Percentiles rank a stretch among this genome's conserved stretches.
These are phyloP conservation scores for Drosophila monieri DNA, from an alignment of 2,888 invertebrate genomes.

Conservation along the genomic window DNA sequence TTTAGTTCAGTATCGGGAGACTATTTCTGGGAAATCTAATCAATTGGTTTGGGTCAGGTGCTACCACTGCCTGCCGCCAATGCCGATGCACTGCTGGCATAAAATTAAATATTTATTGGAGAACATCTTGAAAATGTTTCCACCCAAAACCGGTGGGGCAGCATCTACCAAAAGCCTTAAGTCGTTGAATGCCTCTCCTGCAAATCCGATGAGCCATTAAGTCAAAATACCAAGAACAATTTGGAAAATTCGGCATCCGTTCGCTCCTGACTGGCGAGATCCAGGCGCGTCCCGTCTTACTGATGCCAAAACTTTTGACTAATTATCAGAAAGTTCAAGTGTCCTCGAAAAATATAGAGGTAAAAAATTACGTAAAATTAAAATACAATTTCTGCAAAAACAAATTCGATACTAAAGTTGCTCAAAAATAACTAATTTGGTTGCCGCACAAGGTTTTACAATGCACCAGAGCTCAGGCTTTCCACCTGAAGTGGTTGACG, in stretches of 20 bases:
- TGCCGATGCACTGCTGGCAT: conserved; percentile 33
- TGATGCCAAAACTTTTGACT: background rate
- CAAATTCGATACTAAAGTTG: no score
- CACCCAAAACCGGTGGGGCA: background rate
- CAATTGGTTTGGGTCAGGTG: conserved; percentile 3
- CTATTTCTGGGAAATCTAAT: conserved; percentile 24
- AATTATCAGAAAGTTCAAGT: background rate
- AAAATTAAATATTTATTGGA: conserved; percentile 56
- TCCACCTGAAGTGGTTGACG: background rate
- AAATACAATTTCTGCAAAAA: background rate
- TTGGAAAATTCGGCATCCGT: background rate
- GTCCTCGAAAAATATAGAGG: background rate
- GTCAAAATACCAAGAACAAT: background rate
- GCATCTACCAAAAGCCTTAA: conserved; percentile 14
- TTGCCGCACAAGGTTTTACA: no score
- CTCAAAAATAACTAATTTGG: no score
- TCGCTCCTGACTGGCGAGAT: background rate
- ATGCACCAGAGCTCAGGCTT: background rate
- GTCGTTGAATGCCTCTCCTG: background rate
- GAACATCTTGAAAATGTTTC: conserved; percentile 37
- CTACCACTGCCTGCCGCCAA: background rate
- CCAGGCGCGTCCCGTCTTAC: background rate
- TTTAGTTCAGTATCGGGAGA: background rate
- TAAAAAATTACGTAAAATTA: background rate
- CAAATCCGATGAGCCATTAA: background rate